Evolutionary conservation across 2,113 vertebrate species (phyloP), one percentile per base, ranked within the genome.

Genomic region (Lichenostomus cassidix): DNA sequence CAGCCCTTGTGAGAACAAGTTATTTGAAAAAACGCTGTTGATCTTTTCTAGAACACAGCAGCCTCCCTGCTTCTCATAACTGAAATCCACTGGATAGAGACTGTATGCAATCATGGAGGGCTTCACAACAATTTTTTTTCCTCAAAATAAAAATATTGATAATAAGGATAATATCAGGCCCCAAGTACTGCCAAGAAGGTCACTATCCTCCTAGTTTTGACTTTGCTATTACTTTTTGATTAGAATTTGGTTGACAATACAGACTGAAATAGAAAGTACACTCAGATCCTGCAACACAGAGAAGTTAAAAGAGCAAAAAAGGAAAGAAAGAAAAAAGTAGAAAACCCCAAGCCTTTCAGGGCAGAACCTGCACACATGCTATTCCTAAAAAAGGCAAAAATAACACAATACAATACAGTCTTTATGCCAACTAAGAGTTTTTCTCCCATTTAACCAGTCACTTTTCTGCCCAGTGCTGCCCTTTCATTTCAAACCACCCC

Each of bases 401-500:
- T 42, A 79, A 46, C 56, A 74, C 33, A 62, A 58, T 27, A 58
- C 35, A 24, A 46, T 60, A 18, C 5, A 83, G 35, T 27, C 79
- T 79, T 83, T 82, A 78, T 71, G 44, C 55, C 47, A 83, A 5
- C 37, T 88, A 85, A 85, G 17, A 85, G 20, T 27, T 87, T 91
- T 68, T 59, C 41, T 60, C n/a, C n/a, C n/a, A 86, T 89, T 86
- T 83, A 92, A 75, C 22, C 35, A 88, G 74, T 85, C 78, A 69
- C 46, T 85, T 95, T 77, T 93, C 64, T 89, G 42, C 27, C 29
- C n/a, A 65, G 75, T 79, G 73, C 56, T 78, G 25, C 63, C n/a
- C 53, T 92, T 70, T 41, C 42, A 94, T 91, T 97, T 69, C 21
- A 33, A 91, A 42, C 42, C 23, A 73, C 60, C 35, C 63, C 49